A percentile compares a stretch with the other conserved stretches of the same genome.
phyloP scores from a whole-genome alignment of 2,888 invertebrate genomes.

The Cataglyphis livida region DNA sequence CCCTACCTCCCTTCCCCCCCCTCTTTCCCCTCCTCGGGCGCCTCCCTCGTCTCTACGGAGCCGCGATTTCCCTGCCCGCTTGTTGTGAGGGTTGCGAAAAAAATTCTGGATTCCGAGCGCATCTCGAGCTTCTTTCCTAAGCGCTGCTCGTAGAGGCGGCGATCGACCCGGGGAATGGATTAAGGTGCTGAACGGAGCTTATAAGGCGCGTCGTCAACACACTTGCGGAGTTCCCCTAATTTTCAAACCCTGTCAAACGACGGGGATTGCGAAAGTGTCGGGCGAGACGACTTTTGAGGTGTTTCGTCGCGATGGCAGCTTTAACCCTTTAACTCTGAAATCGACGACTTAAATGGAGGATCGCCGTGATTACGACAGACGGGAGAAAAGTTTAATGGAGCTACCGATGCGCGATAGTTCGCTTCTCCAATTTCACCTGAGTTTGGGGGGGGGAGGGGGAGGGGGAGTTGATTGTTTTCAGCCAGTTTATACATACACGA shows the following conservation, averaged over 20 bases:
- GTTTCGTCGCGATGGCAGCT: constrained; percentile 3
- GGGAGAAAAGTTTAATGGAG: constrained; percentile 26
- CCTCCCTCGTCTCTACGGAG: constrained; percentile 56
- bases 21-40: background rate
- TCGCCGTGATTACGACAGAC: constrained; percentile 20
- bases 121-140: constrained; percentile 39
- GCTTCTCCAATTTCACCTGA: background rate
- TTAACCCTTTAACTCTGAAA: constrained; percentile 30
- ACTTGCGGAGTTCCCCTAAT: background rate
- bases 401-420: background rate
- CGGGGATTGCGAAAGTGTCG: background rate
- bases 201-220: constrained; percentile 10
- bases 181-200: constrained; percentile 20
- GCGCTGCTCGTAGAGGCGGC: background rate
- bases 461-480: background rate
- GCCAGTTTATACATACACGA: background rate
- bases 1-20: background rate
- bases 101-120: constrained; percentile 68
- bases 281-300: constrained; percentile 17
- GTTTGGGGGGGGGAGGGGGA: background rate
- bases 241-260: constrained; percentile 19
- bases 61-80: constrained; percentile 34
- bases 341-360: constrained; percentile 18
- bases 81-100: constrained; percentile 58
- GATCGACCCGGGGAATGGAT: constrained; percentile 11